Base-by-base conservation (phyloP, 2,888 invertebrate genomes). In the Melanchra persicariae region DNA sequence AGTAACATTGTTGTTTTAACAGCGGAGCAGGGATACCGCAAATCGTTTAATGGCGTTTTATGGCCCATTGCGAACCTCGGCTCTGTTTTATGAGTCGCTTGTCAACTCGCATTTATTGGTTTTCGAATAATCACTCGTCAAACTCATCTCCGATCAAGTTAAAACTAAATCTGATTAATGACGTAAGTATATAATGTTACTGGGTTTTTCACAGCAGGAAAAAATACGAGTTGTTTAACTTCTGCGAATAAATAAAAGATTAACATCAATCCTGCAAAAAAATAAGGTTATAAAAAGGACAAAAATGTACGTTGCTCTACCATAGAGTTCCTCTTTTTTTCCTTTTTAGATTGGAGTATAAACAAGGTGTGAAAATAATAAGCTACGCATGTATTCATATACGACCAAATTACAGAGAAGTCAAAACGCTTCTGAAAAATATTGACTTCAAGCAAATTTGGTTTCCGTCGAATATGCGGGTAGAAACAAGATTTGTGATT, bases 31-130 rank as follows among this genome's bases (percentile, higher is more conserved):
- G 87, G 90, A 88, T 87, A 87, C 89, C 90, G 89, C 91, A 90
- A 91, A 91, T 87, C 91, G 90, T 93, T 93, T 93, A 93, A 93
- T 91, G 90, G 88, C 89, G 81, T 90, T 94, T 94, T 94, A 94
- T 92, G 91, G 90, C 86, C 92, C 90, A 91, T 93, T 91, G 89
- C 91, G 87, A 91, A 89, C 89, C 90, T 84, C 87, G 83, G 85
- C 86, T 73, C 85, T 85, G 85, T 88, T 93, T 93, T 93, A 92
- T 87, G 85, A 87, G 84, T 83, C 87, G 88, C 88, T 89, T 91
- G 90, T 90, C 90, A 87, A 88, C 87, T 81, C 78, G 76, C 62
- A 85, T 91, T 92, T 90, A 91, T 86, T 76, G 85, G 83, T 83
- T 87, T 87, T 85, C 85, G 83, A 91, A 90, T 92, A 90, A 91